Evolutionary conservation across 2,797 vertebrate species (phyloP).

Genomic region (Acipenser oxyrinchus): DNA sequence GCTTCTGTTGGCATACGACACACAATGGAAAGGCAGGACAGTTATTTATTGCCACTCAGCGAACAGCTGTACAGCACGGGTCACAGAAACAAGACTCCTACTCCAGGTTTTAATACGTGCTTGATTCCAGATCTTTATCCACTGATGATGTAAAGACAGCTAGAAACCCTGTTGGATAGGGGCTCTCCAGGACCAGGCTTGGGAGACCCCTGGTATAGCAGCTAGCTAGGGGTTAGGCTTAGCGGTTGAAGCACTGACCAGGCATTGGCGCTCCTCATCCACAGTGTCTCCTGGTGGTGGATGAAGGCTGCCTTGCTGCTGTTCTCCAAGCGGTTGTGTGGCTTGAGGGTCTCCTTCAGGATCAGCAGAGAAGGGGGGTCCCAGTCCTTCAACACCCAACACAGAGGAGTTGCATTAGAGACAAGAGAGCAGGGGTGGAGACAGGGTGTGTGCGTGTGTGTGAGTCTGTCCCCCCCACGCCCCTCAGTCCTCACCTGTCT

Average conservation of each 20-base stretch:
- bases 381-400: conserved; percentile 52
- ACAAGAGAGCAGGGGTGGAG: not conserved
- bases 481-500: conserved; percentile 52
- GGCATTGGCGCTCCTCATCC: conserved; percentile 80
- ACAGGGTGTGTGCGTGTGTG: not conserved
- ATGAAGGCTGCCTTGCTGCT: conserved; percentile 79
- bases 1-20: too few species aligned
- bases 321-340: conserved; percentile 73
- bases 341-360: conserved; percentile 75
- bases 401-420: not conserved
- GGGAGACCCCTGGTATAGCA: too few species aligned
- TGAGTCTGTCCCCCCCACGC: not conserved
- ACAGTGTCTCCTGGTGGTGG: conserved; percentile 79
- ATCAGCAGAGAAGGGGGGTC: conserved; percentile 65
- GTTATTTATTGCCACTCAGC: too few species aligned
- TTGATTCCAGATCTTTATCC: too few species aligned
- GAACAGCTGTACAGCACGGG: too few species aligned
- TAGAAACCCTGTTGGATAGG: too few species aligned
- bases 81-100: too few species aligned
- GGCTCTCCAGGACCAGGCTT: too few species aligned
- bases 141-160: too few species aligned
- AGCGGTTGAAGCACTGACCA: conserved; percentile 54
- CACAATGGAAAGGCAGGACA: too few species aligned
- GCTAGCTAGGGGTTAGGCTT: not conserved
- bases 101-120: too few species aligned